Base-by-base conservation (phyloP, 2,113 vertebrate species). In the Grantiella picta region DNA sequence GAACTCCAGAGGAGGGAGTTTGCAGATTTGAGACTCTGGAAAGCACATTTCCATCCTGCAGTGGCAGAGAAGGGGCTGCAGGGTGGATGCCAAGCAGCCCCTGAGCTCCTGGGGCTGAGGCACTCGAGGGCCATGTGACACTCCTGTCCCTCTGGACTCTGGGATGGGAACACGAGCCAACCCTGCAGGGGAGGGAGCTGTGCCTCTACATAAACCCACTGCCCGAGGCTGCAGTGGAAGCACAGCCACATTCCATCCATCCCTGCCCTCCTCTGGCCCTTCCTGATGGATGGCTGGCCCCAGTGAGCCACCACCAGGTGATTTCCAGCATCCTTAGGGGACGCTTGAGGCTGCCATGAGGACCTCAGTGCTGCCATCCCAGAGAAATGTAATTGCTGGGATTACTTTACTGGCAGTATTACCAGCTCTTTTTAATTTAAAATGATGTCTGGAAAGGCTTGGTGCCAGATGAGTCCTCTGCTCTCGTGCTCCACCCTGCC, bases 31-130 rank as follows among this genome's bases (percentile, higher is more conserved):
- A 49, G 24, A 79, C 47, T 10, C 50, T 10, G 5, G 40, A 49
- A 56, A 54, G 33, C 5, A 7, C 24, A 17, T 21, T 70, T 82
- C 56, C 52, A 36, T 79, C 7, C 22, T 12, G 29, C 57, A 35
- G 16, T 25, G 66, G n/a, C 10, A 57, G 66, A 10, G 21, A 22
- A 38, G 25, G 9, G 19, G 19, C 36, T 82, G 76, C 20, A 47
- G 89, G 31, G 20, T 54, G 31, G 60, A 9, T 23, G 70, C 52
- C 29, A 27, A 63, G 36, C 28, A 38, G 38, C 12, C 5, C 4
- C 10, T 2, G 12, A 35, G 57, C 23, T 35, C 2, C 23, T 2
- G 44, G 2, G 1, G 49, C 16, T 16, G 29, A 10, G 42, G 29
- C n/a, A 16, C 14, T 38, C 2, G 1, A 28, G 24, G 44, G n/a